Conservation (phyloP, 2,113 vertebrate genomes). For the Pygoscelis adeliae region DNA sequence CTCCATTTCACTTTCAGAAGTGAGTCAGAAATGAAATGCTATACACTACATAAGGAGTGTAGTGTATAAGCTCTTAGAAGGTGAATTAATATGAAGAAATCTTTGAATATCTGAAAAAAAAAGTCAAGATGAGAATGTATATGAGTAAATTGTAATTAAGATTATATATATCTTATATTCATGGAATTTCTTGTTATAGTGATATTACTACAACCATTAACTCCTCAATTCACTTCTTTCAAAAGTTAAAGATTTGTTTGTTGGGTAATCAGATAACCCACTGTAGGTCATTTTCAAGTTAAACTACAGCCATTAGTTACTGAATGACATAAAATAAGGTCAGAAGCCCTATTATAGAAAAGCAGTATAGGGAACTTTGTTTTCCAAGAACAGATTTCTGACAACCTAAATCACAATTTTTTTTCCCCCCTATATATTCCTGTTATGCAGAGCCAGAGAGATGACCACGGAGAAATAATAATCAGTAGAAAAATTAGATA, state of each 20-base stretch:
- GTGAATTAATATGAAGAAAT: neutral
- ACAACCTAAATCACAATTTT: neutral
- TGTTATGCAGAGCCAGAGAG: neutral
- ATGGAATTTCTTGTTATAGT: neutral
- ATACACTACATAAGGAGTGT: neutral
- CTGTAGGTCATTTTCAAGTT: neutral
- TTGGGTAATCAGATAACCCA: neutral
- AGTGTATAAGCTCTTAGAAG: neutral
- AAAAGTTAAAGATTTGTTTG: neutral
- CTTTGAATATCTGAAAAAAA: neutral
- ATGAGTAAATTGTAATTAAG: neutral
- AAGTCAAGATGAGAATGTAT: neutral
- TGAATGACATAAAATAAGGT: neutral
- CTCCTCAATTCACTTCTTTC: neutral
- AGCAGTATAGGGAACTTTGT: neutral
- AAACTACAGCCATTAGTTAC: neutral
- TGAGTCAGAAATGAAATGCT: neutral
- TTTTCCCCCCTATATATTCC: neutral
- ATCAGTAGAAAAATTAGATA: neutral
- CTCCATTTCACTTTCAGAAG: neutral
- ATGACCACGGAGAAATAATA: neutral
- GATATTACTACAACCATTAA: neutral
- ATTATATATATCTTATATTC: neutral
- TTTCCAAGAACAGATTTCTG: neutral
- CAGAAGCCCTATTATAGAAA: neutral